These are phyloP conservation scores for Cariama cristata DNA, from an alignment of 2,113 vertebrate species.

Conservation along the genomic window DNA sequence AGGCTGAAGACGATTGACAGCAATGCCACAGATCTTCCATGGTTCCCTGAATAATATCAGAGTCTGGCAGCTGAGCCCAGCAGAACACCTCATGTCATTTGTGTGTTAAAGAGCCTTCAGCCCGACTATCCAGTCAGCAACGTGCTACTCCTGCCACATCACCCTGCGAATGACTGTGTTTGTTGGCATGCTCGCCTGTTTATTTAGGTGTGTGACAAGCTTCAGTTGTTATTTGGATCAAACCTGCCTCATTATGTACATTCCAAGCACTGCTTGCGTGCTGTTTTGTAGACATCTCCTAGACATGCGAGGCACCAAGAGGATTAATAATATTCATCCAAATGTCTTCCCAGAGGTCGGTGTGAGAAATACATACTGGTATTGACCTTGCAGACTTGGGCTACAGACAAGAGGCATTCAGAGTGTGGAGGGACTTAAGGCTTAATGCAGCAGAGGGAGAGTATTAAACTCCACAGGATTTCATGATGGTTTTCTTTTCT, in stretches of 20 bases:
- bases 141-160: slow-evolving; percentile 18
- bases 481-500: background rate
- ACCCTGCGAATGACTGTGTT: slow-evolving; percentile 56
- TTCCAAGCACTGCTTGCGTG: slow-evolving; percentile 55
- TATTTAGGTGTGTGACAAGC: slow-evolving; percentile 75
- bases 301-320: slow-evolving; percentile 46
- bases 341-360: background rate
- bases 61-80: background rate
- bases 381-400: background rate
- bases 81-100: background rate
- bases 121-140: slow-evolving; percentile 5
- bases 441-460: background rate
- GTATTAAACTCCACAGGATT: background rate
- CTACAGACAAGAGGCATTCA: background rate
- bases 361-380: background rate
- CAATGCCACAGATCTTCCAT: background rate
- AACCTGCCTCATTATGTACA: slow-evolving; percentile 46
- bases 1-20: background rate
- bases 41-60: background rate
- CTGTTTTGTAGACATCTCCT: slow-evolving; percentile 59
- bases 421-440: background rate
- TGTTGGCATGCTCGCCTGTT: slow-evolving; percentile 65
- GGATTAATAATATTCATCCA: slow-evolving; percentile 49
- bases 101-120: background rate
- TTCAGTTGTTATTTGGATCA: slow-evolving; percentile 67